Evolutionary conservation across 2,113 vertebrate species (phyloP), one percentile per base, ranked within the genome.

Genomic region (Corydoras sp.): DNA sequence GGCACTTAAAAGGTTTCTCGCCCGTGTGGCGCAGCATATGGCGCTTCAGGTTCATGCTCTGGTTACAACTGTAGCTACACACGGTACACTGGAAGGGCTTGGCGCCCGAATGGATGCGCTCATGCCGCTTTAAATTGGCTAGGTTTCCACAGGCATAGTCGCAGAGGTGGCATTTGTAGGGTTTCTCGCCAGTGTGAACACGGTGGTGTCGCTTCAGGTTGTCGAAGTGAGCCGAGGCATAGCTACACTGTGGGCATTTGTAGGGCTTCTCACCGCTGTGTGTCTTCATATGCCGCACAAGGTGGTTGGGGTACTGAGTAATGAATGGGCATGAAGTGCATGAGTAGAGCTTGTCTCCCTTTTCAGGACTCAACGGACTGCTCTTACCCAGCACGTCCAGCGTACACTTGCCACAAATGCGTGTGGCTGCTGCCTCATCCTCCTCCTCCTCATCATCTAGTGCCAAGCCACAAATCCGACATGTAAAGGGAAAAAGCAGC

Each of bases 31-130:
- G 89, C 58, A 99, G 89, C 96, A 98, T 98, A 85, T 99, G 96
- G 9, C 95, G 91, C 85, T 99, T 99, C 71, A 99, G 92, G 91
- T 98, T 99, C 95, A 98, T 99, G 86, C 95, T 99, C 93, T 98
- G 96, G 85, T 98, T 98, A 89, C 95, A 99, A 85, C 92, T 95
- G 89, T 98, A 99, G 78, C 84, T 93, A 89, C 96, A 99, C 77
- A 97, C 89, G 64, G 90, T 91, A 73, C 96, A 99, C 85, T 92
- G 91, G 81, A 99, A 99, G 64, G 95, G 95, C 84, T 99, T 99
- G 83, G 94, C 92, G 0, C 96, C 96, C 1, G 95, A 96, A 85
- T 98, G 96, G 85, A 98, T 94, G 69, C 95, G 93, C 84, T 95
- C 93, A 0, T 98, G 96, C 60, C 94, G 91, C 84, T 98, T 98